A percentile compares a stretch with the other conserved stretches of the same genome.
Conservation (phyloP, 2,888 invertebrate genomes). For the Beris chalybata region DNA sequence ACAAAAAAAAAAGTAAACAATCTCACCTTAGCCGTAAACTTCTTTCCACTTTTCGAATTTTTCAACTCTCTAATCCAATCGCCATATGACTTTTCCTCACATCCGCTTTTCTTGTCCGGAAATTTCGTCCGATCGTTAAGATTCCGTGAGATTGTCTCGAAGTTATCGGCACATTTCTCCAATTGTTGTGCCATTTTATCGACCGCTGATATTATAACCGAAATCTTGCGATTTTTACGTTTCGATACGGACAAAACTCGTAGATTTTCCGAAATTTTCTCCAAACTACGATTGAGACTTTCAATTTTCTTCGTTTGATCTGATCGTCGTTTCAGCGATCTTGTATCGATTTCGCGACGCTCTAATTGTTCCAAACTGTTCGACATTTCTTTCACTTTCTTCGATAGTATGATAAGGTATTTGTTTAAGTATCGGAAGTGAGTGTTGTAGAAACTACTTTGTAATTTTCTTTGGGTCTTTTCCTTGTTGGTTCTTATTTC, state of each 20-base stretch:
- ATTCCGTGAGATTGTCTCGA: slow-evolving; percentile 43
- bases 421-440: slow-evolving; percentile 46
- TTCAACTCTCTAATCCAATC: slow-evolving; percentile 54
- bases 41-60: slow-evolving; percentile 48
- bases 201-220: slow-evolving; percentile 43
- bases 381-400: slow-evolving; percentile 47
- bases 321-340: slow-evolving; percentile 15
- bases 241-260: slow-evolving; percentile 42
- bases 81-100: slow-evolving; percentile 45
- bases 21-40: slow-evolving; percentile 50
- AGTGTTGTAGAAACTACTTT: slow-evolving; percentile 35
- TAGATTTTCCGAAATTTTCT: slow-evolving; percentile 45
- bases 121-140: slow-evolving; percentile 7
- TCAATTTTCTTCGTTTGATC: slow-evolving; percentile 37
- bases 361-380: slow-evolving; percentile 42
- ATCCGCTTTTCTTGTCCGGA: slow-evolving; percentile 21
- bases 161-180: slow-evolving; percentile 45
- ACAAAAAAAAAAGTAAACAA: not conserved
- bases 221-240: slow-evolving; percentile 43
- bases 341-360: slow-evolving; percentile 8
- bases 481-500: not conserved
- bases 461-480: slow-evolving; percentile 11
- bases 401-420: slow-evolving; percentile 45
- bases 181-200: slow-evolving; percentile 46
- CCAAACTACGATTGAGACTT: slow-evolving; percentile 45